These are phyloP conservation scores for Polia nebulosa DNA, from an alignment of 2,888 invertebrate species.

Conservation along the genomic window DNA sequence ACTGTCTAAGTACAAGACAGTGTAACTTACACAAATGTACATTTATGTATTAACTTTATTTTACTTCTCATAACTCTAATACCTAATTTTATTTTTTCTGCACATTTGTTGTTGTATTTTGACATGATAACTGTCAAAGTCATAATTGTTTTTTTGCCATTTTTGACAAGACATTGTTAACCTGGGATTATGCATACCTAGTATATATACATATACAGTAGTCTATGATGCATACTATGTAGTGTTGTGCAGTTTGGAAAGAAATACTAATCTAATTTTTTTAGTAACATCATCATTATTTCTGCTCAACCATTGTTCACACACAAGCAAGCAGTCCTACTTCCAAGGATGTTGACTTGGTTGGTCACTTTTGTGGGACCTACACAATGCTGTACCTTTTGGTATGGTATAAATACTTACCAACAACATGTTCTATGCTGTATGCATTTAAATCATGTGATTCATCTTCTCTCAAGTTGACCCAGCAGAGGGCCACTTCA, in stretches of 20 bases:
- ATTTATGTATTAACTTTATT: conserved; percentile 11
- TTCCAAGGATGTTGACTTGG: background rate
- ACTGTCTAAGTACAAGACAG: background rate
- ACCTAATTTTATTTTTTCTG: conserved; percentile 1
- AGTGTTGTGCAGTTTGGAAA: conserved; percentile 9
- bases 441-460: conserved; percentile 91
- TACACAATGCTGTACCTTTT: background rate
- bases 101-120: conserved; percentile 25
- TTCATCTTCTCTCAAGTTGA: conserved; percentile 92
- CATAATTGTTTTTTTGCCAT: background rate
- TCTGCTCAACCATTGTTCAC: background rate
- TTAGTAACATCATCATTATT: background rate
- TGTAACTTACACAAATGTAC: background rate
- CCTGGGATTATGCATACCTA: background rate
- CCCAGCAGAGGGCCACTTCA: conserved; percentile 92
- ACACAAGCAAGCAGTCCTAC: background rate
- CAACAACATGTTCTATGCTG: conserved; percentile 91
- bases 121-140: conserved; percentile 17
- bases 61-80: conserved; percentile 24
- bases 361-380: background rate
- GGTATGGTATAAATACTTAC: conserved; percentile 71
- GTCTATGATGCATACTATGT: too few species aligned
- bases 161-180: conserved; percentile 9
- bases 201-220: too few species aligned
- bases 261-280: background rate